Conservation (phyloP, 30 jellyfish, hydroid and myxozoan species). For the Haliclystus octoradiatus region DNA sequence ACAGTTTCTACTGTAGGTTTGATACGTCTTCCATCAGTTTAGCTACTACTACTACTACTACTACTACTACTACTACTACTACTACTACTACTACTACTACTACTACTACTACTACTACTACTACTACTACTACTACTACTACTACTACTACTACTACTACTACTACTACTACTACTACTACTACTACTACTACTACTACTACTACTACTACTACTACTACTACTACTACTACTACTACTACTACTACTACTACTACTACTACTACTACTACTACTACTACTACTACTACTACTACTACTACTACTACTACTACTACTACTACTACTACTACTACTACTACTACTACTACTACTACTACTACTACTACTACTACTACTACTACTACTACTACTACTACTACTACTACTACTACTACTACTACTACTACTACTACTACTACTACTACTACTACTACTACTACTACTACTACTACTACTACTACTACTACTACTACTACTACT, state of each 20-base stretch:
- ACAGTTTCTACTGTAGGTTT: too few relatives aligned
- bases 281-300: slow-evolving; percentile 3
- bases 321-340: slow-evolving; percentile 4
- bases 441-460: slow-evolving; percentile 2
- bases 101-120: slow-evolving; percentile 3
- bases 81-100: slow-evolving; percentile 3
- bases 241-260: slow-evolving; percentile 3
- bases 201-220: slow-evolving; percentile 5
- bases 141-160: slow-evolving; percentile 3
- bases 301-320: background rate
- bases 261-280: slow-evolving; percentile 5
- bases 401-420: slow-evolving; percentile 3
- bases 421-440: background rate
- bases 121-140: slow-evolving; percentile 4
- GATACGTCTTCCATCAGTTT: background rate
- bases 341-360: slow-evolving; percentile 3
- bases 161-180: slow-evolving; percentile 4
- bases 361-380: slow-evolving; percentile 4
- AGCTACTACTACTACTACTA: slow-evolving; percentile 2
- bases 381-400: slow-evolving; percentile 3
- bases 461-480: slow-evolving; percentile 3
- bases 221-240: slow-evolving; percentile 3
- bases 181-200: slow-evolving; percentile 3
- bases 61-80: slow-evolving; percentile 3
- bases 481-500: slow-evolving; percentile 4